A percentile compares a stretch with the other conserved stretches of the same genome.
Conservation (phyloP, 2,113 vertebrate genomes). For the Cnemophilus loriae region DNA sequence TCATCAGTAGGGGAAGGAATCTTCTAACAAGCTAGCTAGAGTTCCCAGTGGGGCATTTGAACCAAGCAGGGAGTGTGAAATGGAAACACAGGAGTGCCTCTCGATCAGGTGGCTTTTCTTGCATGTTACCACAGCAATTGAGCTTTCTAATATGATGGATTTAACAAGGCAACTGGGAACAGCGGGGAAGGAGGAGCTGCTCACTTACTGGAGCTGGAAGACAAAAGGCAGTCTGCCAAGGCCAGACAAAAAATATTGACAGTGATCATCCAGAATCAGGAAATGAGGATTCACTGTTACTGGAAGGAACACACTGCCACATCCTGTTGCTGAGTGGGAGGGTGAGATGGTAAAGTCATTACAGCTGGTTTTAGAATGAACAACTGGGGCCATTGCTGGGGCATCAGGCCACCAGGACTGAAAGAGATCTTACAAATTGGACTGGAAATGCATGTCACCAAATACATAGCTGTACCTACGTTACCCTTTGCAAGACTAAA, state of each 20-base stretch:
- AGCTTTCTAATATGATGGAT: background rate
- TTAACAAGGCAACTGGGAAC: slow-evolving; percentile 27
- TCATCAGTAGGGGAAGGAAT: background rate
- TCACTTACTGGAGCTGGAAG: slow-evolving; percentile 18
- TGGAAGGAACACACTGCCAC: slow-evolving; percentile 4
- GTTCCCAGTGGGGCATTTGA: background rate
- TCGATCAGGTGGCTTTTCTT: background rate
- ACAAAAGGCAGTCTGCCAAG: slow-evolving; percentile 33
- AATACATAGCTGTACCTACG: background rate
- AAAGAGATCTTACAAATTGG: background rate
- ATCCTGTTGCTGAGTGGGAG: background rate
- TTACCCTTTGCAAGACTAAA: background rate
- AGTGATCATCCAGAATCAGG: slow-evolving; percentile 8
- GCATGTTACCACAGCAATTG: background rate
- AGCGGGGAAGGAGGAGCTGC: slow-evolving; percentile 25
- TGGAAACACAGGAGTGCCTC: background rate
- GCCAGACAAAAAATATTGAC: slow-evolving; percentile 28
- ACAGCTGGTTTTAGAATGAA: background rate
- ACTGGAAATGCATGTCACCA: background rate
- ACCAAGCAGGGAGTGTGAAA: background rate
- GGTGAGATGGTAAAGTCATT: background rate
- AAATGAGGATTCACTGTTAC: slow-evolving; percentile 9
- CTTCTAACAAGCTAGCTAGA: background rate
- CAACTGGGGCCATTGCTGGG: background rate
- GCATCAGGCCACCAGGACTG: background rate